Conservation (phyloP, 2,113 vertebrate species). For the Condylura cristata region DNA sequence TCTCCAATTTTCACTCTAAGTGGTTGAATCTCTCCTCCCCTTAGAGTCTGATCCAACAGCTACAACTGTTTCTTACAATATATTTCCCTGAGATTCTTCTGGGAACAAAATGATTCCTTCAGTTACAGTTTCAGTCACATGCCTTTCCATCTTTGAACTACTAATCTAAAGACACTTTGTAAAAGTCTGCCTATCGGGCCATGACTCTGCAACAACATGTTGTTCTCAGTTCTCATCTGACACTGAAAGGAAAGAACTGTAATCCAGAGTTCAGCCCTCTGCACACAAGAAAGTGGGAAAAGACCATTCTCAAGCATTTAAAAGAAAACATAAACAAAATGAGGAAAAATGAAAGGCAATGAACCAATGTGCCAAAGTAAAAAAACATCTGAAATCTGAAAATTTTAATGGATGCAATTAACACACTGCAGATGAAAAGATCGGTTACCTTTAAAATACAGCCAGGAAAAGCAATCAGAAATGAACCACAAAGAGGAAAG, state of each 20-base stretch:
- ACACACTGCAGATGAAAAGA: background rate
- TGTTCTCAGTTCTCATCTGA: too few species aligned
- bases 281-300: too few species aligned
- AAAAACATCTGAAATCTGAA: background rate
- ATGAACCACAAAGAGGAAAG: conserved; percentile 15
- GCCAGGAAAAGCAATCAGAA: conserved; percentile 23
- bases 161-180: too few species aligned
- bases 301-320: background rate
- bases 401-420: conserved; percentile 20
- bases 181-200: too few species aligned
- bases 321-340: conserved; percentile 29
- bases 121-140: too few species aligned
- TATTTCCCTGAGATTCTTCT: too few species aligned
- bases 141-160: too few species aligned
- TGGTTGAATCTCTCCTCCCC: conserved; percentile 91
- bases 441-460: background rate
- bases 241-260: too few species aligned
- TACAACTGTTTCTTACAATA: too few species aligned
- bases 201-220: too few species aligned
- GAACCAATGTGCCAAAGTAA: background rate
- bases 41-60: background rate
- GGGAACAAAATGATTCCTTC: too few species aligned
- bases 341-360: background rate
- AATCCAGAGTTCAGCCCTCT: too few species aligned
- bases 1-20: conserved; percentile 96